A percentile compares a stretch with the other conserved stretches of the same genome.
These are phyloP conservation scores for silkworm (Bombyx mori) DNA, from an alignment of 1,140 invertebrate genomes.

Conservation along the genomic window DNA sequence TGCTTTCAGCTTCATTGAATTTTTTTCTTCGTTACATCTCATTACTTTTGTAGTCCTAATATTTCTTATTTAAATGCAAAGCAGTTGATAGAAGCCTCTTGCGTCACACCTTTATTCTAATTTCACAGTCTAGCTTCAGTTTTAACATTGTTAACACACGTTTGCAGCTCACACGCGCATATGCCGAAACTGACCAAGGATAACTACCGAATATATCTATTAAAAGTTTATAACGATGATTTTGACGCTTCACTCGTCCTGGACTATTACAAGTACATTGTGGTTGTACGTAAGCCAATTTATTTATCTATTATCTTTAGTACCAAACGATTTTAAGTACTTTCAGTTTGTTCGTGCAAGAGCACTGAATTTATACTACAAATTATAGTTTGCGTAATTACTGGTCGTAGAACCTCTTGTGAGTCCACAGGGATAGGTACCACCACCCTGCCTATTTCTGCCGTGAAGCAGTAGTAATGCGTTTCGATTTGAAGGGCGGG, in stretches of 20 bases:
- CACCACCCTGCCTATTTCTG: too few relatives aligned
- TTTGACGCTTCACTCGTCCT: constrained; percentile 4
- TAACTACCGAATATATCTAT: constrained; percentile 22
- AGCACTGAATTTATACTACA: background rate
- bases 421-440: too few relatives aligned
- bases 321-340: background rate
- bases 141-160: too few relatives aligned
- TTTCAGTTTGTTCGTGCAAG: background rate
- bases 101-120: too few relatives aligned
- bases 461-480: too few relatives aligned
- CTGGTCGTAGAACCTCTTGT: background rate
- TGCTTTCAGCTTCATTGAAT: too few relatives aligned
- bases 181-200: constrained; percentile 26
- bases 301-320: background rate
- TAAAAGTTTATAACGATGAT: constrained; percentile 11
- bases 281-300: constrained; percentile 18
- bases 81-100: too few relatives aligned
- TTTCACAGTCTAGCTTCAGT: too few relatives aligned
- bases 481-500: too few relatives aligned
- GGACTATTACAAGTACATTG: constrained; percentile 15
- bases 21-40: too few relatives aligned
- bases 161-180: constrained; percentile 23
- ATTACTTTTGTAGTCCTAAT: too few relatives aligned
- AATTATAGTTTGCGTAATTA: constrained; percentile 1
- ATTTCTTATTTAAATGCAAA: too few relatives aligned